Percentiles rank a stretch among this genome's conserved stretches.
Conservation (phyloP, 2,113 vertebrate species). For the Engystomops pustulosus region DNA sequence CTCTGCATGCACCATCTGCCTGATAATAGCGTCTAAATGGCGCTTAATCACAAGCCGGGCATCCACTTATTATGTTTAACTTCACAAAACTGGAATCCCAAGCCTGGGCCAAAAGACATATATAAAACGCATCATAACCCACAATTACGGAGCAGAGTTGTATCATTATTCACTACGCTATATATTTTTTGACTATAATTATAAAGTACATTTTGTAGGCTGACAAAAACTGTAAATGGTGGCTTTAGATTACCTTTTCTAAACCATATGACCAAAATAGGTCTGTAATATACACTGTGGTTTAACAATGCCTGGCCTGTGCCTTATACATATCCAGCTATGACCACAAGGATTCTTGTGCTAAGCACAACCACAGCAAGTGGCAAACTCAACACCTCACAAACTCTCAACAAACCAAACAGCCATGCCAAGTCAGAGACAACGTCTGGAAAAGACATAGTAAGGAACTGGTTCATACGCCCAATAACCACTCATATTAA, state of each 20-base stretch:
- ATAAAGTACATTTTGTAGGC: constrained; percentile 21
- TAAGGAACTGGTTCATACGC: too few species aligned
- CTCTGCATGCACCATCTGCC: constrained; percentile 25
- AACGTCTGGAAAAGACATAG: too few species aligned
- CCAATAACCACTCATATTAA: too few species aligned
- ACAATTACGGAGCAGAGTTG: constrained; percentile 31
- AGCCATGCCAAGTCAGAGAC: too few species aligned
- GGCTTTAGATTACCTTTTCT: neutral
- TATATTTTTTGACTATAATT: constrained; percentile 38
- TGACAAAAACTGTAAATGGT: neutral
- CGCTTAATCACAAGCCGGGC: constrained; percentile 41
- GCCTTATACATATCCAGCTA: neutral
- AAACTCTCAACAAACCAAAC: too few species aligned
- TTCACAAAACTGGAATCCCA: constrained; percentile 20
- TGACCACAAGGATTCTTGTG: neutral
- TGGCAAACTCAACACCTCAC: too few species aligned
- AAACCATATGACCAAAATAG: constrained; percentile 42
- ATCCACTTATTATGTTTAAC: constrained; percentile 31
- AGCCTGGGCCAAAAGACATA: neutral
- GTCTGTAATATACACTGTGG: constrained; percentile 21
- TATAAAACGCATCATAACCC: neutral
- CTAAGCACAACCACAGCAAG: neutral
- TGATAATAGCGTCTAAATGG: constrained; percentile 30
- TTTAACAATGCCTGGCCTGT: neutral
- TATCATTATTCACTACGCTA: constrained; percentile 43